Percentiles rank a stretch among this genome's conserved stretches.
Evolutionary conservation across 1,140 invertebrate genomes (phyloP).

Genomic region (Eubasilissa regina): DNA sequence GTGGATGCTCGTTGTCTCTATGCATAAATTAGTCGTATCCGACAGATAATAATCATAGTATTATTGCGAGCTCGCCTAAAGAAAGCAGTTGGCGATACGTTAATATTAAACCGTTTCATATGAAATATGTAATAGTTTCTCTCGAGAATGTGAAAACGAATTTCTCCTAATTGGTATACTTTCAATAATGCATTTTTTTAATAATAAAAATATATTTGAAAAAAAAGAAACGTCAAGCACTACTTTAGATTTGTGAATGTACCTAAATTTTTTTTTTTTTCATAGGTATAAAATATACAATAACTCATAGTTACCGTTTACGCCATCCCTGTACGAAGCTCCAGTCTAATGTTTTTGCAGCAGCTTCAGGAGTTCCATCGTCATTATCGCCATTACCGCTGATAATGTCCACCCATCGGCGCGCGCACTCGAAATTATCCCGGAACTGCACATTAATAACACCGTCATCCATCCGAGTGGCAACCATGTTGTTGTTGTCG

Average conservation of each 20-base stretch:
- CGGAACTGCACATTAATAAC: slow-evolving; percentile 78
- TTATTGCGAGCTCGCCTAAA: no score
- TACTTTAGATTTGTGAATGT: neutral
- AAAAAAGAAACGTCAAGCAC: neutral
- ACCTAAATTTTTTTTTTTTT: neutral
- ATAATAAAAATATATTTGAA: neutral
- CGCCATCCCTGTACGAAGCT: slow-evolving; percentile 83
- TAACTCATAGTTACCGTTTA: slow-evolving; percentile 71
- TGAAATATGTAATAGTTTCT: no score
- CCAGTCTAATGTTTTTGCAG: slow-evolving; percentile 76
- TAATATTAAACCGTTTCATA: no score
- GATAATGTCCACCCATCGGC: slow-evolving; percentile 73
- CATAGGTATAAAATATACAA: neutral
- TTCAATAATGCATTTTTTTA: neutral
- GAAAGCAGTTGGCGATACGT: no score
- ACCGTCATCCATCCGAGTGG: slow-evolving; percentile 70
- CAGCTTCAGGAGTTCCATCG: slow-evolving; percentile 68
- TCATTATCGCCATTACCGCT: slow-evolving; percentile 69
- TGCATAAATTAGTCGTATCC: no score
- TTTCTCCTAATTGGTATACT: neutral
- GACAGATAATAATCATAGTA: no score
- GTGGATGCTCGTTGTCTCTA: no score
- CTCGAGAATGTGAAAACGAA: no score
- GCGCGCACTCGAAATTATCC: slow-evolving; percentile 76
- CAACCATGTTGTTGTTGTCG: slow-evolving; percentile 62